Percentiles rank a stretch among this genome's conserved stretches.
Conservation (phyloP, 1,140 invertebrate species). For the Drosophila lini region DNA sequence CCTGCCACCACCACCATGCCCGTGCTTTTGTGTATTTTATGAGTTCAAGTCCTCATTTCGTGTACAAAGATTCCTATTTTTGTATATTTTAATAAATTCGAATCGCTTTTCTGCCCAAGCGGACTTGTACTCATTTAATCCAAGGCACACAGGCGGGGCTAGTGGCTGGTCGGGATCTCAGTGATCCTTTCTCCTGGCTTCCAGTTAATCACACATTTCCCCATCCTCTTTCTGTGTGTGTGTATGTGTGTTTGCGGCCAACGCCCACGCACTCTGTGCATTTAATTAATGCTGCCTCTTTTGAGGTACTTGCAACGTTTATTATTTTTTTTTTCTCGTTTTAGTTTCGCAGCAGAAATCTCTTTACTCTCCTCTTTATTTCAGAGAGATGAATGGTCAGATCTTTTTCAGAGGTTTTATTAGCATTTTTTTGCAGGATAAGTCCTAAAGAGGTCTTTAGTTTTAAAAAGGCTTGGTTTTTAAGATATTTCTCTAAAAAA, state of each 20-base stretch:
- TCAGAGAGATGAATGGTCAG: neutral
- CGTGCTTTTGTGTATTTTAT: neutral
- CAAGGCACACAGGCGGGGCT: conserved; percentile 1
- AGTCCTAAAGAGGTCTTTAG: neutral
- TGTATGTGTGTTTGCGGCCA: neutral
- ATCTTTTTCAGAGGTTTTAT: neutral
- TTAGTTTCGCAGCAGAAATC: neutral
- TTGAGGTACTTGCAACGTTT: neutral
- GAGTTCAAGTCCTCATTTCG: conserved; percentile 11
- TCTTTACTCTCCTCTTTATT: neutral
- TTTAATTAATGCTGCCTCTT: conserved; percentile 57
- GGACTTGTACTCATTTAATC: conserved; percentile 27
- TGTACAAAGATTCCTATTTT: conserved; percentile 2
- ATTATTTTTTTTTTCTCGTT: neutral
- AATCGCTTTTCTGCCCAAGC: neutral
- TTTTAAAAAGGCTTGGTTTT: neutral
- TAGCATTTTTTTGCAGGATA: neutral
- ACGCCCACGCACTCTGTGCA: conserved; percentile 32
- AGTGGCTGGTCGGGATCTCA: neutral
- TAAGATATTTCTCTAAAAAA: neutral
- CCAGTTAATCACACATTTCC: conserved; percentile 20
- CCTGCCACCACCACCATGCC: neutral
- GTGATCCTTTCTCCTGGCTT: conserved; percentile 1
- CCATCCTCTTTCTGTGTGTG: neutral
- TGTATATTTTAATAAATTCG: conserved; percentile 21